Percentiles rank a stretch among this genome's conserved stretches.
Conservation (phyloP, 2,113 vertebrate species). For the Crotalus tigris region DNA sequence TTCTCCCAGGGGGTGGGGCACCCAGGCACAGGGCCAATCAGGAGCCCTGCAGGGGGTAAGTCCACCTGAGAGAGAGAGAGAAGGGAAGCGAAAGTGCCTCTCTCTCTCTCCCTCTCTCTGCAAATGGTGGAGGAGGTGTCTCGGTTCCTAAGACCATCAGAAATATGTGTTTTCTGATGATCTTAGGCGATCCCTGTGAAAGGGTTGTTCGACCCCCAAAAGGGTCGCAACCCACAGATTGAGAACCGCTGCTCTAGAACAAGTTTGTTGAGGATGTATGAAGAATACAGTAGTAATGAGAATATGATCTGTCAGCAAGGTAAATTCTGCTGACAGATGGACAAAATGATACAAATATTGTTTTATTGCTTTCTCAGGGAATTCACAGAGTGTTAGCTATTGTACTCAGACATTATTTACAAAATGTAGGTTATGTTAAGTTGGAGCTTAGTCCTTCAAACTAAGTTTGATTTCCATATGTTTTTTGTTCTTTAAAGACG, state of each 20-base stretch:
- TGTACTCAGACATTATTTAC: not conserved
- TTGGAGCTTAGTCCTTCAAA: not conserved
- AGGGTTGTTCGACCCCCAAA: no score
- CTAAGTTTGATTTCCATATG: slow-evolving; percentile 29
- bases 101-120: no score
- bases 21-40: no score
- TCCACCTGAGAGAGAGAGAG: no score
- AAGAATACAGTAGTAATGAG: not conserved
- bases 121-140: no score
- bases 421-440: not conserved
- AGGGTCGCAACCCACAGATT: no score
- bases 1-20: no score
- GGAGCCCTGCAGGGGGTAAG: no score
- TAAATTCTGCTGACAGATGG: not conserved
- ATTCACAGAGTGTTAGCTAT: not conserved
- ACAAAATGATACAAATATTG: not conserved
- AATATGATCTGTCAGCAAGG: not conserved
- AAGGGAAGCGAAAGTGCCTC: no score
- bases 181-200: no score
- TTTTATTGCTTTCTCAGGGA: not conserved
- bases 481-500: slow-evolving; percentile 68
- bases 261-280: not conserved
- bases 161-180: no score
- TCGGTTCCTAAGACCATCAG: no score
- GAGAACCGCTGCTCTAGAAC: not conserved